These are phyloP conservation scores for Syngnathus typhle DNA, from an alignment of 2,113 vertebrate species.

Conservation along the genomic window DNA sequence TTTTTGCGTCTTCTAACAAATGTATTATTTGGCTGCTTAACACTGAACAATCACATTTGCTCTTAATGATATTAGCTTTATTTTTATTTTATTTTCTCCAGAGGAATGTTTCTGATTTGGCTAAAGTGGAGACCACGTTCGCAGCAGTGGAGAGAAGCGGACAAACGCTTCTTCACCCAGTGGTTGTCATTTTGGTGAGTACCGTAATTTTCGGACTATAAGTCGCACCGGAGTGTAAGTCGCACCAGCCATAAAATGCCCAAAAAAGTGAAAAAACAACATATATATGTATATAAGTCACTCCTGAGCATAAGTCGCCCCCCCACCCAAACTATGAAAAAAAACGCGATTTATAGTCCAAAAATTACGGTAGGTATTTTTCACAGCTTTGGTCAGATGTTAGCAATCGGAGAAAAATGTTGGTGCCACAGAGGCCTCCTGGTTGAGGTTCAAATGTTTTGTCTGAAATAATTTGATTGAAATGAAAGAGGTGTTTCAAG, in stretches of 20 bases:
- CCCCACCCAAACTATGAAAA: too few relatives aligned
- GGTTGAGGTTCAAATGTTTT: slow-evolving; percentile 2
- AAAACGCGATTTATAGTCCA: too few relatives aligned
- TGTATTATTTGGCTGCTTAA: neutral
- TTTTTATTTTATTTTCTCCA: slow-evolving; percentile 28
- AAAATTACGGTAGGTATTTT: too few relatives aligned
- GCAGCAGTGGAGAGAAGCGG: slow-evolving; percentile 35
- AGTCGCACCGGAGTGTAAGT: too few relatives aligned
- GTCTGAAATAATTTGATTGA: slow-evolving; percentile 5
- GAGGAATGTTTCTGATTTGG: slow-evolving; percentile 35
- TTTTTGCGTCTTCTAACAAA: slow-evolving; percentile 1
- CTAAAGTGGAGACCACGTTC: slow-evolving; percentile 41
- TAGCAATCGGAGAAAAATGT: slow-evolving; percentile 25
- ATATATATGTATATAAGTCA: too few relatives aligned
- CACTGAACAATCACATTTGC: neutral
- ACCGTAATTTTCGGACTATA: too few relatives aligned
- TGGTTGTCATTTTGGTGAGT: slow-evolving; percentile 70
- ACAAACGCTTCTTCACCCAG: slow-evolving; percentile 56
- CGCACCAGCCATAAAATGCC: too few relatives aligned
- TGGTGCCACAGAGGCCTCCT: slow-evolving; percentile 9
- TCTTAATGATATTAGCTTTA: neutral
- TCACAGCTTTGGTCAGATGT: slow-evolving; percentile 28
- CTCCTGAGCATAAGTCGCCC: too few relatives aligned
- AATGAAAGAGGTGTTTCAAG: slow-evolving; percentile 4
- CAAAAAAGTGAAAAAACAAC: too few relatives aligned